These are phyloP conservation scores for Coryphaenoides rupestris DNA, from an alignment of 2,113 vertebrate species.

Conservation along the genomic window DNA sequence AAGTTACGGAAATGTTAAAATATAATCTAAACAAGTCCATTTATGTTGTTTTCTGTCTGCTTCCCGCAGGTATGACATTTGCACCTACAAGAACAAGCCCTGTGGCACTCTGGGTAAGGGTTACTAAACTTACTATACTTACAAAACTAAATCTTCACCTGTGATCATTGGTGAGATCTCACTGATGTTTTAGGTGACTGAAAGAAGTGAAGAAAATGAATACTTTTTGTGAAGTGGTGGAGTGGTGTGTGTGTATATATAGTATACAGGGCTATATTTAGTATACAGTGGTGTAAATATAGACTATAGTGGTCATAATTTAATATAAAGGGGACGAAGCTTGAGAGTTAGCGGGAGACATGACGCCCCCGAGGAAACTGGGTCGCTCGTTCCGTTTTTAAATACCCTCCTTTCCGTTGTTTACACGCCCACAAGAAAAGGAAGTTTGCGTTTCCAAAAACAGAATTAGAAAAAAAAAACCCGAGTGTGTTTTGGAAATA, in stretches of 20 bases:
- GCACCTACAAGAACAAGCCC: slow-evolving; percentile 99
- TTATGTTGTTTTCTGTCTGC: slow-evolving; percentile 35
- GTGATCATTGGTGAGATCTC: background rate
- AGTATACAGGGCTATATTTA: background rate
- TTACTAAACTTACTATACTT: background rate
- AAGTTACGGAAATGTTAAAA: background rate
- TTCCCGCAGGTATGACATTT: slow-evolving; percentile 92
- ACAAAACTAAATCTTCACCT: background rate
- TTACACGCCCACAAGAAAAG: background rate
- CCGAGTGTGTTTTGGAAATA: too few relatives aligned
- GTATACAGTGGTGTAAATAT: too few relatives aligned
- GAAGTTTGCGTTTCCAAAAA: background rate
- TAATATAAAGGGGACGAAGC: too few relatives aligned
- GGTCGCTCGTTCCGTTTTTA: too few relatives aligned
- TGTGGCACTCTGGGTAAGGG: slow-evolving; percentile 96
- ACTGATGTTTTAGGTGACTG: background rate
- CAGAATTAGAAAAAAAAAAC: background rate
- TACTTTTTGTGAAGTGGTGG: background rate
- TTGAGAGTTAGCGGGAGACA: too few relatives aligned
- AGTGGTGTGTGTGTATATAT: background rate
- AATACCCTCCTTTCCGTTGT: too few relatives aligned
- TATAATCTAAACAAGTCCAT: background rate
- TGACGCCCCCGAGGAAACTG: too few relatives aligned
- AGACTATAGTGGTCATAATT: too few relatives aligned
- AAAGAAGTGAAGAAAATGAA: background rate